A percentile compares a stretch with the other conserved stretches of the same genome.
Conservation (phyloP, 2,113 vertebrate species). For the Hemiprocne comata region DNA sequence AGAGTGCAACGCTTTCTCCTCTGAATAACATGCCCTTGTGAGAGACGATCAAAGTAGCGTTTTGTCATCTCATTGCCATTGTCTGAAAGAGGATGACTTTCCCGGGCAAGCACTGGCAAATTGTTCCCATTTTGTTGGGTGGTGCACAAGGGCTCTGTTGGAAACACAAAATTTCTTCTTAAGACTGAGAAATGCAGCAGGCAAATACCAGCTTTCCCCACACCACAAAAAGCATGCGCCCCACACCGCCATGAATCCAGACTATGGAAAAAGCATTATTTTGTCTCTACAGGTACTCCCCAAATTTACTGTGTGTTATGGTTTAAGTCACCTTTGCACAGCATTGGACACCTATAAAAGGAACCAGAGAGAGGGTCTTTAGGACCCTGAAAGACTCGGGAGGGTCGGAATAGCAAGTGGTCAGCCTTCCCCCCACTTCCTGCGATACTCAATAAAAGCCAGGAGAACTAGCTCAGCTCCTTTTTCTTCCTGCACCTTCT, state of each 20-base stretch:
- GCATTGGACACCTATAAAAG: too few species aligned
- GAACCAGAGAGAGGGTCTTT: too few species aligned
- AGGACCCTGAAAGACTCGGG: too few species aligned
- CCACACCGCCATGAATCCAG: not conserved
- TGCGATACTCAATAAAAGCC: too few species aligned
- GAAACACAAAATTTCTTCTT: not conserved
- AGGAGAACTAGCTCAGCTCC: too few species aligned
- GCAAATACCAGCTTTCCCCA: not conserved
- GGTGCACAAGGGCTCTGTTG: not conserved
- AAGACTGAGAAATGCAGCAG: not conserved
- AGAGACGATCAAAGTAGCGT: not conserved
- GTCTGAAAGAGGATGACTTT: not conserved
- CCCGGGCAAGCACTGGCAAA: not conserved
- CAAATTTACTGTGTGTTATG: not conserved
- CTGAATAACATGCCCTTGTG: constrained; percentile 35
- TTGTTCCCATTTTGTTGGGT: not conserved
- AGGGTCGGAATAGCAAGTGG: too few species aligned
- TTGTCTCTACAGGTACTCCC: not conserved
- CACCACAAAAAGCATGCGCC: not conserved
- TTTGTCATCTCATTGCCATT: not conserved
- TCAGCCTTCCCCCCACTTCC: too few species aligned
- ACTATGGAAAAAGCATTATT: not conserved
- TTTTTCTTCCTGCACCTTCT: too few species aligned
- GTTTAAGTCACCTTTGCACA: too few species aligned
- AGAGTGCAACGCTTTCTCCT: constrained; percentile 27